Percentiles rank a stretch among this genome's conserved stretches.
phyloP scores from a whole-genome alignment of 2,888 invertebrate species.

The Heliconius charithonia region DNA sequence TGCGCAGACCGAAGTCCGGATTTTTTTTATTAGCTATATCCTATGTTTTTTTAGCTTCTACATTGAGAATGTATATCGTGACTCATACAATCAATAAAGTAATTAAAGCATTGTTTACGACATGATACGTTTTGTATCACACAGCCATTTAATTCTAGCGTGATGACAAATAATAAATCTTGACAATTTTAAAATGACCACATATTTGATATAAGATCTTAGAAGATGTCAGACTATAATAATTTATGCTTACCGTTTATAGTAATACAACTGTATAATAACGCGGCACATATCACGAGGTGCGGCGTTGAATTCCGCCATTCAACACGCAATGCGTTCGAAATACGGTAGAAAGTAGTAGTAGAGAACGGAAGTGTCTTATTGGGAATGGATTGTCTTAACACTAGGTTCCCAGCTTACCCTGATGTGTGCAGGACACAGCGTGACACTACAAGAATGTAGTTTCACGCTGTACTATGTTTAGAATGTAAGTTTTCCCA shows the following conservation, averaged over 20 bases:
- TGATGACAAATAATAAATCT: conserved; percentile 31
- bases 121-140: conserved; percentile 1
- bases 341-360: too few species aligned
- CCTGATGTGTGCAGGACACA: too few species aligned
- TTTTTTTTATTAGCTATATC: too few species aligned
- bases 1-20: too few species aligned
- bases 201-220: conserved; percentile 23
- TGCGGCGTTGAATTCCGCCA: conserved; percentile 5
- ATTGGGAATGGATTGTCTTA: too few species aligned
- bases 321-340: background rate
- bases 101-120: conserved; percentile 8
- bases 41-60: too few species aligned
- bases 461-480: too few species aligned
- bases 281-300: background rate
- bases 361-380: too few species aligned
- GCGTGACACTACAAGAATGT: too few species aligned
- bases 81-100: background rate
- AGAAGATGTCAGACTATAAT: conserved; percentile 16
- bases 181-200: conserved; percentile 8
- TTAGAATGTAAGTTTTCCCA: too few species aligned
- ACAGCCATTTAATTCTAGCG: conserved; percentile 11
- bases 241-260: conserved; percentile 10
- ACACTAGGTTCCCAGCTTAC: too few species aligned
- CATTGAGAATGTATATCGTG: too few species aligned
- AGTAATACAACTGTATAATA: background rate